Evolutionary conservation across 2,797 vertebrate species (phyloP).

Genomic region (Toxotes lorentzi): DNA sequence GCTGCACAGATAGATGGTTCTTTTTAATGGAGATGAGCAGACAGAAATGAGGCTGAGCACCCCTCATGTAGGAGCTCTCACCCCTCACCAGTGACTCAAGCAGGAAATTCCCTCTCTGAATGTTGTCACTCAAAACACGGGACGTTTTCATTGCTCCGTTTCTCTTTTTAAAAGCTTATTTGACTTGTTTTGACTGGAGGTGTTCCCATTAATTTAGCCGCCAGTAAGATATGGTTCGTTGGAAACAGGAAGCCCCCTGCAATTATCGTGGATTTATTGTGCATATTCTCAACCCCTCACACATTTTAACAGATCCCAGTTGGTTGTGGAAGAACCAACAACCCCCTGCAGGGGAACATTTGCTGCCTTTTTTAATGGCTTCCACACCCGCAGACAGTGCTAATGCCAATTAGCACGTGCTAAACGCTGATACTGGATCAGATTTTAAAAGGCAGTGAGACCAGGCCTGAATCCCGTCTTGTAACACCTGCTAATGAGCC

Average conservation of each 20-base stretch:
- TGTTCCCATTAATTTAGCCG: conserved; percentile 55
- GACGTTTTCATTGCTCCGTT: conserved; percentile 51
- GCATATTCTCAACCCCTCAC: conserved; percentile 58
- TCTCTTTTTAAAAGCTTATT: conserved; percentile 59
- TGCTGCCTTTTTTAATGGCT: conserved; percentile 71
- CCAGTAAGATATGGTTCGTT: conserved; percentile 60
- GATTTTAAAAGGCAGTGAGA: conserved; percentile 55
- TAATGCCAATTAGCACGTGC: conserved; percentile 82
- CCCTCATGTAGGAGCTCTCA: conserved; percentile 44
- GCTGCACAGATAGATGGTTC: conserved; percentile 45
- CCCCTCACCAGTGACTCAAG: conserved; percentile 32
- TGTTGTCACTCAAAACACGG: conserved; percentile 63
- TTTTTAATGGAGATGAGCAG: conserved; percentile 61
- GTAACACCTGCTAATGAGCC: conserved; percentile 85
- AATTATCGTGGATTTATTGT: conserved; percentile 70
- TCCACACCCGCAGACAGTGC: conserved; percentile 54
- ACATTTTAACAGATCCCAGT: conserved; percentile 62
- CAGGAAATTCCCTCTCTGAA: conserved; percentile 46
- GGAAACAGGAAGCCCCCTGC: conserved; percentile 65
- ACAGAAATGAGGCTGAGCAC: conserved; percentile 44
- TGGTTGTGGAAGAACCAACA: conserved; percentile 38
- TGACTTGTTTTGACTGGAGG: conserved; percentile 56
- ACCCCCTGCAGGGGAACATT: conserved; percentile 37
- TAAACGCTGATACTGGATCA: conserved; percentile 75
- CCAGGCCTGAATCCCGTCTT: conserved; percentile 70